phyloP scores from a whole-genome alignment of 1,140 invertebrate species.

The Trachymyrmex cornetzi region DNA sequence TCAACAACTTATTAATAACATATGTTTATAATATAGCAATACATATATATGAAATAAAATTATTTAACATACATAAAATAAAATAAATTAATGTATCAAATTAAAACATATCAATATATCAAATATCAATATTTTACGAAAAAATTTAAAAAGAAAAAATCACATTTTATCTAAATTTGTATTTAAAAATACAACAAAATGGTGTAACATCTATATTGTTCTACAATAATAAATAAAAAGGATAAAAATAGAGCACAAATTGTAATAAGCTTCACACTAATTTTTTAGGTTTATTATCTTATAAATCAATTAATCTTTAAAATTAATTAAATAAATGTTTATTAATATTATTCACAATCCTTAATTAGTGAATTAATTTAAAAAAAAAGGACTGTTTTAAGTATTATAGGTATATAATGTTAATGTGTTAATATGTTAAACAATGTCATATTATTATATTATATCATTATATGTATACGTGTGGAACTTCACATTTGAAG shows the following conservation, averaged over 20 bases:
- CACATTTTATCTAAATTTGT: too few species aligned
- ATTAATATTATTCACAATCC: neutral
- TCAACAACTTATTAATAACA: neutral
- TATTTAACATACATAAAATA: too few species aligned
- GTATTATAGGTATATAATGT: neutral
- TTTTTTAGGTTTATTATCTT: neutral
- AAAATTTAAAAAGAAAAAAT: neutral
- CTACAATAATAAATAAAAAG: neutral
- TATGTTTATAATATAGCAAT: neutral
- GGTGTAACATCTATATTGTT: neutral
- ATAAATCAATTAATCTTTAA: neutral
- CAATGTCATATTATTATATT: neutral
- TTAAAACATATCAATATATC: neutral
- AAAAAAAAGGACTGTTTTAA: neutral
- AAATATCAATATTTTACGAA: too few species aligned
- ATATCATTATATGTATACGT: neutral
- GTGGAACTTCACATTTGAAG: neutral
- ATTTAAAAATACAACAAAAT: neutral
- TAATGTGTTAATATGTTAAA: neutral
- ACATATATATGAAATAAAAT: too few species aligned
- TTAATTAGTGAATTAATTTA: neutral
- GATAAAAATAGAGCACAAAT: neutral
- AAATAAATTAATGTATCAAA: too few species aligned
- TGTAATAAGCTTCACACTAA: neutral
- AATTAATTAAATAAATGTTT: conserved; percentile 3